Conservation (phyloP, 1,140 invertebrate species). For the Amphibalanus amphitrite region DNA sequence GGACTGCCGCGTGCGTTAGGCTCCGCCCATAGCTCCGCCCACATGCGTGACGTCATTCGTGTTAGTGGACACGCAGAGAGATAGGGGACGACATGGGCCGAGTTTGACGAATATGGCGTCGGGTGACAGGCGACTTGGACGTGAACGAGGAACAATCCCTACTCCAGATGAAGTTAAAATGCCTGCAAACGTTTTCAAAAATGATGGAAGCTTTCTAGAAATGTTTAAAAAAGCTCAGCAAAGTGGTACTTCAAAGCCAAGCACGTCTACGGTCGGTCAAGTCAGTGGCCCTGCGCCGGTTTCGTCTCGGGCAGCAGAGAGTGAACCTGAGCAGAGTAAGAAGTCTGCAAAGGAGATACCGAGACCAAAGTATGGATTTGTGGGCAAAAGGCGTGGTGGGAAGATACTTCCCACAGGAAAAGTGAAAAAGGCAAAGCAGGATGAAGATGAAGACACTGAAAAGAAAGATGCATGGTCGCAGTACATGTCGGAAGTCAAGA, state of each 20-base stretch:
- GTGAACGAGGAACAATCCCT: no score
- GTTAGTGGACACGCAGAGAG: no score
- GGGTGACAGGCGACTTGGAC: no score
- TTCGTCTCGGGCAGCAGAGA: background rate
- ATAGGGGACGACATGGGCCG: no score
- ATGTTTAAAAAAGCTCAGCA: background rate
- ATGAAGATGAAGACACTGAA: constrained; percentile 32
- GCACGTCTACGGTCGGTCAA: background rate
- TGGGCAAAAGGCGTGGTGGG: constrained; percentile 62
- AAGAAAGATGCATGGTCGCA: constrained; percentile 72
- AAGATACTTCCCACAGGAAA: constrained; percentile 71
- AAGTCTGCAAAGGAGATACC: no score
- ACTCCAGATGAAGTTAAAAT: no score
- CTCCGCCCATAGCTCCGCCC: no score
- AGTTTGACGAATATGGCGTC: no score
- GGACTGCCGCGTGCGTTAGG: no score
- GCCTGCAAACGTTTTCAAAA: background rate
- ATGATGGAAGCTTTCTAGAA: background rate
- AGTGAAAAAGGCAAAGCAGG: constrained; percentile 60
- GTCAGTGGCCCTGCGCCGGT: background rate
- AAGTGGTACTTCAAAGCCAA: background rate
- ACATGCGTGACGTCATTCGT: no score
- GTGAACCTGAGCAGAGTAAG: no score
- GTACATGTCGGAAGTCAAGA: constrained; percentile 81
- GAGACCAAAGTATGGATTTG: background rate